Evolutionary conservation across 2,113 vertebrate genomes (phyloP), one percentile per base, ranked within the genome.

Genomic region (Capreolus pygargus): DNA sequence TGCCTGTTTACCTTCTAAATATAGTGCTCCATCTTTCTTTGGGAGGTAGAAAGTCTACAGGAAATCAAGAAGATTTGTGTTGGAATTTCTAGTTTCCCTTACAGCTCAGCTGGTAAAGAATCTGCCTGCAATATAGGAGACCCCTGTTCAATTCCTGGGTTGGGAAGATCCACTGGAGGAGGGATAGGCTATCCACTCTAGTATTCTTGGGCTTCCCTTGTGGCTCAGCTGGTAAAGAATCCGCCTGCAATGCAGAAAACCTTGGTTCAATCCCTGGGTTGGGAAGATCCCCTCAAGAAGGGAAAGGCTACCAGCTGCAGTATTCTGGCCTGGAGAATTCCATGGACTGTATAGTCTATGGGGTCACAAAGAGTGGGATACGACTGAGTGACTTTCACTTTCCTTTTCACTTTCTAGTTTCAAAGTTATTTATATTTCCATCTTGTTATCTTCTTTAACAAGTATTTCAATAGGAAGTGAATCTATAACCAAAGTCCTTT

Each of bases 201-300:
- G 33, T 67, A 21, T 67, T 36, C 19, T 4, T 1, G 8, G 16
- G 33, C 64, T 21, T 36, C 64, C 33, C 64, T 21, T 67, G 16
- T 67, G 64, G 64, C 64, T 67, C 64, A 67, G 1, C 64, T 67
- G 33, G 33, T 67, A 10, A 19, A 5, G 64, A 36, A 36, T 67
- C 17, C 1, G 0, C 64, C 33, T 21, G 64, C 19, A 21, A 21
- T 36, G 17, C 9, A 33, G 17, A 8, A 21, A 4, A 21, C 33
- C 4, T 67, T 0, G 0, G 17, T 36, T 36, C 64, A 67, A 11
- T 36, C 33, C 33, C 64, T 36, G 33, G 2, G 17, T 67, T 67
- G 10, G 33, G 64, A 67, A 67, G 8, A 67, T 19, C 33, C 52
- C 64, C 64, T 67, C 33, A 67, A 67, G 33, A 67, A 67, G 64